Evolutionary conservation across 2,113 vertebrate species (phyloP).

Genomic region (Sclerurus mexicanus): DNA sequence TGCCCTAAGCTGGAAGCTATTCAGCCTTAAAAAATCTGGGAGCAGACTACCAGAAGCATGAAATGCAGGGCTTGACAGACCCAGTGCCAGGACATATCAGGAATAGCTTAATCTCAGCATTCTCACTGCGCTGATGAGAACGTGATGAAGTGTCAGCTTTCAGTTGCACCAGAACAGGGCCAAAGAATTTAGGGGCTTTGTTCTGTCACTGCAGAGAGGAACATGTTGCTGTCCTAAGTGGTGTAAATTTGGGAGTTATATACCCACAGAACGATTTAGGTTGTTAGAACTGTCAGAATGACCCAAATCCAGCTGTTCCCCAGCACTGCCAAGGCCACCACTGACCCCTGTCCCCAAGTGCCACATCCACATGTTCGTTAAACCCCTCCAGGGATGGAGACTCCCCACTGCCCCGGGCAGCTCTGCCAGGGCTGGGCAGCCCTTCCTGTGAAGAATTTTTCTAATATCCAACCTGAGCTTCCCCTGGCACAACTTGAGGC

Average conservation of each 20-base stretch:
- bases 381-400: neutral
- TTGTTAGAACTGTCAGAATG: neutral
- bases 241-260: neutral
- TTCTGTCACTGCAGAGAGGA: neutral
- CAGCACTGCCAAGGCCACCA: neutral
- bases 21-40: neutral
- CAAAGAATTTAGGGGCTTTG: neutral
- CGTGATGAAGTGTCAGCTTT: neutral
- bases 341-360: neutral
- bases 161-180: neutral
- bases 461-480: neutral
- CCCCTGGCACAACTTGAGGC: neutral
- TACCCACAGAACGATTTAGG: neutral
- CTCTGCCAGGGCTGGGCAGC: neutral
- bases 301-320: neutral
- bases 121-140: neutral
- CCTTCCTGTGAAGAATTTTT: neutral
- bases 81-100: neutral
- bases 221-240: neutral
- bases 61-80: neutral
- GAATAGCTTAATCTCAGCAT: neutral
- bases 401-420: neutral
- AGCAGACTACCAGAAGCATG: conserved; percentile 6
- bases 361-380: neutral
- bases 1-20: neutral